phyloP scores from a whole-genome alignment of 2,888 invertebrate species.

The Harmothoe impar region DNA sequence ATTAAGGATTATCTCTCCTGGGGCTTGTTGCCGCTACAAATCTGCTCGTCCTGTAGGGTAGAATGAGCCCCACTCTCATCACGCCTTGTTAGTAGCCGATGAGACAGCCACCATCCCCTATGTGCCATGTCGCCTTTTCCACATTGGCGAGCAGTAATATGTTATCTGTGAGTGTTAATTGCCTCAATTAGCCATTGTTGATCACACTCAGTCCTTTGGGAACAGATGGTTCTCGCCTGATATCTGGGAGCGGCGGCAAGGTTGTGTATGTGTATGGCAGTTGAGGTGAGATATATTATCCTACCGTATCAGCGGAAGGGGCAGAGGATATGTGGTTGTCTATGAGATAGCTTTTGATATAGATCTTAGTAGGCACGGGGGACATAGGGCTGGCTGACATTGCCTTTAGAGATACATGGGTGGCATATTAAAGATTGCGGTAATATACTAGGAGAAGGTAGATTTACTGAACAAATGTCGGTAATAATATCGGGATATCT shows the following conservation, averaged over 20 bases:
- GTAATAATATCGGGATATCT: too few species aligned
- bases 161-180: conserved; percentile 11
- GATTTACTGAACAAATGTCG: too few species aligned
- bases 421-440: too few species aligned
- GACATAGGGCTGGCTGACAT: too few species aligned
- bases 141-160: conserved; percentile 9
- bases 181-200: neutral
- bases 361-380: too few species aligned
- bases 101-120: neutral
- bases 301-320: too few species aligned
- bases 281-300: too few species aligned
- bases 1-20: neutral
- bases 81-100: neutral
- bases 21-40: neutral
- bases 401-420: too few species aligned
- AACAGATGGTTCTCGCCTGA: neutral
- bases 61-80: neutral
- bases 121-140: conserved; percentile 26
- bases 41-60: neutral
- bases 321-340: too few species aligned
- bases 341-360: too few species aligned
- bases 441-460: too few species aligned
- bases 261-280: neutral
- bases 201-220: neutral
- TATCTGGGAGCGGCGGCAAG: neutral